Evolutionary conservation across 2,113 vertebrate genomes (phyloP), one percentile per base, ranked within the genome.

Genomic region (Ictalurus furcatus): DNA sequence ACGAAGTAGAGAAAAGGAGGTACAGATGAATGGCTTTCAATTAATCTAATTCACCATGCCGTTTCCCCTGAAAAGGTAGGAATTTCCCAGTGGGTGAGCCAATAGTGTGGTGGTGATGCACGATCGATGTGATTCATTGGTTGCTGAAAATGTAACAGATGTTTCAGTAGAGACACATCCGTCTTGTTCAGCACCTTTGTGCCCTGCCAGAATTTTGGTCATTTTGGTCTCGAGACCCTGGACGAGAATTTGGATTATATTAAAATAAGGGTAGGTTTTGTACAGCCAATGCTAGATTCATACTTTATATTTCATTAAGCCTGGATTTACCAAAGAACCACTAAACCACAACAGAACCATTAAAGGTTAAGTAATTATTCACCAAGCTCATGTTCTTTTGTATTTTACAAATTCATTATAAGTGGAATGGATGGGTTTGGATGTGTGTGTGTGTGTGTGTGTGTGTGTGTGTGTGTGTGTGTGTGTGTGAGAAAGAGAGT

Each of bases 131-230:
- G 92, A 94, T 93, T 92, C 92, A 92, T 85, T 37, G 91, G 91
- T 92, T 93, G 92, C 92, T 93, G 93, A 93, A 94, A 95, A 95
- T 90, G 87, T 93, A 95, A 92, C 94, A 95, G 94, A 94, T 94
- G 95, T 93, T 94, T 93, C 88, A 88, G 85, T 92, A 90, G 59
- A 7, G 61, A 92, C 90, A 91, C 92, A 93, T 94, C 93, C 91
- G 89, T 95, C 95, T 92, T 91, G 85, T 88, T 93, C 92, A 34
- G n/a, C 87, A 88, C 69, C 65, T 90, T 79, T 59, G 16, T 56
- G 37, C 85, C 74, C 76, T 37, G 89, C 91, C 92, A 90, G 89
- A 28, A 89, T 90, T 48, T 91, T 92, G 59, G 80, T 58, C 34
- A 67, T 83, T 69, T 80, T 28, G 44, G 12, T 9, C 25, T 87